Evolutionary conservation across 1,140 invertebrate species (phyloP), one percentile per base, ranked within the genome.

Genomic region (Telenomus remus): DNA sequence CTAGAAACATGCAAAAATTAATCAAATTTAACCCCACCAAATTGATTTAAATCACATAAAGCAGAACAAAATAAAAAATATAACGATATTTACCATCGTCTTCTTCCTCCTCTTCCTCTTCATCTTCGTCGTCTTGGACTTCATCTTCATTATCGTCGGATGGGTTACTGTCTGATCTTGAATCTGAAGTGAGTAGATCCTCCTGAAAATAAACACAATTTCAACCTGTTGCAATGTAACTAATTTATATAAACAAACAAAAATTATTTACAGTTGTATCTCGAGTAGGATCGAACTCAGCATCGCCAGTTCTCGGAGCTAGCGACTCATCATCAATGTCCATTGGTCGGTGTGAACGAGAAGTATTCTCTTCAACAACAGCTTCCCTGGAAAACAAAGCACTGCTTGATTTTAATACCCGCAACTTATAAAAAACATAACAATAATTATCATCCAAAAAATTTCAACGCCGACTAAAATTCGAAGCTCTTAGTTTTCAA

Each of bases 71-170:
- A n/a, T n/a, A n/a, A n/a, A n/a, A n/a, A n/a, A n/a, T n/a, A n/a
- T n/a, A n/a, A n/a, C n/a, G n/a, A n/a, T n/a, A n/a, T n/a, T 56
- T 80, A 80, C 84, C 84, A 53, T 90, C 90, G 19, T 91, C 89
- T 42, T 89, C 89, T 69, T 91, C 89, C 14, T 90, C 90, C 14
- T 91, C 90, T 44, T 91, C 90, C 48, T 89, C 90, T n/a, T 91
- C 90, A 35, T 91, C 90, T 10, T 90, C 89, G 19, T 90, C 89
- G 54, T 90, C 89, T 55, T 90, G 89, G n/a, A 89, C 89, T 55
- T 90, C 89, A 19, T 90, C 89, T 48, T 89, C 90, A 49, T 90
- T 90, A 63, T 90, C 89, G 66, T 88, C 85, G 0, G 86, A 88
- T 8, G 82, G 82, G 80, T 87, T 87, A 14, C 84, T 86, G 27